Base-by-base conservation (phyloP, 1,140 invertebrate genomes). In the Drosophila parvula region DNA sequence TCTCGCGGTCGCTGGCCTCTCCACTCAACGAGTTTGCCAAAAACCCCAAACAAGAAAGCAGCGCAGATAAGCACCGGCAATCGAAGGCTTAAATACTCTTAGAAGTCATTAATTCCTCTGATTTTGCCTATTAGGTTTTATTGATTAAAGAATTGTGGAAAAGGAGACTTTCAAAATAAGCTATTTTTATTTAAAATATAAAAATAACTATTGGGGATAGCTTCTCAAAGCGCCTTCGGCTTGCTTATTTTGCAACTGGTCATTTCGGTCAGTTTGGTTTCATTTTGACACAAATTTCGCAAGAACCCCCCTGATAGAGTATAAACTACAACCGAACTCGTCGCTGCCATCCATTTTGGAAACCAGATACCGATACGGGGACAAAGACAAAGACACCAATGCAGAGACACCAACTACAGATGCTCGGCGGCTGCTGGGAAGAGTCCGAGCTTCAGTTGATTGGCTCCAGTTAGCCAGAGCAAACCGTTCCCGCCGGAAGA, bases 1-100 rank as follows among this genome's bases (percentile, higher is more conserved):
- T 71, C 51, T 55, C 43, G 82, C 83, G 83, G 84, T 85, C 82
- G 82, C 82, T 85, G 82, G 82, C 82, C 82, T 89, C 71, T 86
- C 16, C 56, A 65, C 78, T 71, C 81, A 88, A 86, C 84, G 77
- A 89, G 84, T 86, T 86, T 86, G 79, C 68, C 68, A 88, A 80
- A 70, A 81, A 59, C 57, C 68, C 58, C 36, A 74, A 41, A 30
- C 28, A 59, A 53, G 47, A 79, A 59, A 69, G 27, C 22, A 47
- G 14, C 40, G 3, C 27, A 38, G 59, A 22, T 41, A 45, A 38
- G 22, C 40, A 34, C 28, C 10, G 44, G n/a, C 6, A 18, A 9
- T 10, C 12, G 32, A n/a, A 60, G 51, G n/a, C 6, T 11, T 4
- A 43, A 14, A 53, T 81, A 81, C 79, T 18, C 79, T 81, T n/a